These are phyloP conservation scores for Leucoraja erinaceus DNA, from an alignment of 2,113 vertebrate genomes.

Conservation along the genomic window DNA sequence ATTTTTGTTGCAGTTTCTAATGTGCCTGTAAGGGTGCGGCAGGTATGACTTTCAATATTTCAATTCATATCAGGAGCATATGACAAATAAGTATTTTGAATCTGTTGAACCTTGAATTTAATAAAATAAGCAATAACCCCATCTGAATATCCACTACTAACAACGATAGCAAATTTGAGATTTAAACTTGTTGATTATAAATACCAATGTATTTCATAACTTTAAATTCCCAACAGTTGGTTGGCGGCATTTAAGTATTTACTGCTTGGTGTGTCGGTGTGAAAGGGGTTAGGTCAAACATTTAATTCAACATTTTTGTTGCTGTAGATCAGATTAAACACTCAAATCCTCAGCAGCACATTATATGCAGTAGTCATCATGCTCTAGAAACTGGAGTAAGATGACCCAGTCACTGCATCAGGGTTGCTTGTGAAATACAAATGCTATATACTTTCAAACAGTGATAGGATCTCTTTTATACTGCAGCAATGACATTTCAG, in stretches of 20 bases:
- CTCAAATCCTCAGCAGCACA: not conserved
- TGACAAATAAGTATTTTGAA: too few species aligned
- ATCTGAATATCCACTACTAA: not conserved
- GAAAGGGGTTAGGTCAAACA: not conserved
- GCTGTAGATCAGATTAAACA: not conserved
- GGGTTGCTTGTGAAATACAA: constrained; percentile 19
- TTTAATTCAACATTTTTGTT: not conserved
- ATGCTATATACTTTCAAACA: not conserved
- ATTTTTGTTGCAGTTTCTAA: too few species aligned
- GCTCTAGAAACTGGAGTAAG: not conserved
- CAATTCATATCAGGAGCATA: too few species aligned
- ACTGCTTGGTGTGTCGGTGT: not conserved
- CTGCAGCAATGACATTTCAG: not conserved
- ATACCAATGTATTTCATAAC: not conserved
- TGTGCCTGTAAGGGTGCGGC: too few species aligned
- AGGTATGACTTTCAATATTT: too few species aligned
- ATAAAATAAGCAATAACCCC: not conserved
- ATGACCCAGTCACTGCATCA: not conserved
- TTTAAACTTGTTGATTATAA: not conserved
- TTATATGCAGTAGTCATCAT: not conserved
- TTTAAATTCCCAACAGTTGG: not conserved
- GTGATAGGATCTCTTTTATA: not conserved
- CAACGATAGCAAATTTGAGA: not conserved
- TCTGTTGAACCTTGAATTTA: not conserved
- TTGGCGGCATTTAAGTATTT: not conserved